Evolutionary conservation across 2,113 vertebrate species (phyloP).

Genomic region (Dicerorhinus sumatrensis): DNA sequence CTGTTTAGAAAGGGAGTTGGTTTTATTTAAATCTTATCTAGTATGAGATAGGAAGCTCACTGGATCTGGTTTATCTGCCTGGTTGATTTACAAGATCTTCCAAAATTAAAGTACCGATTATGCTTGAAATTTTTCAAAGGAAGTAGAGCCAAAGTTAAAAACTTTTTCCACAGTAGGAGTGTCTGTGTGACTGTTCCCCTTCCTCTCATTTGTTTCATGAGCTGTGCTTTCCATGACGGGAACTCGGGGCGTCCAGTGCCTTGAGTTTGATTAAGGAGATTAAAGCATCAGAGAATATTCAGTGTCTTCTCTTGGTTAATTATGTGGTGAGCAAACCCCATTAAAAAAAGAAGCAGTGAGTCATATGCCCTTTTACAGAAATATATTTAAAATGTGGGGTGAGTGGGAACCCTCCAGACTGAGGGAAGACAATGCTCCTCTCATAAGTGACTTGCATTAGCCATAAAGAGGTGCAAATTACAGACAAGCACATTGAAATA

Average conservation of each 20-base stretch:
- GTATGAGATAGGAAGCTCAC: background rate
- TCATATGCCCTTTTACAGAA: conserved; percentile 20
- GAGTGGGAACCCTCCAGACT: background rate
- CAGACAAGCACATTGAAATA: background rate
- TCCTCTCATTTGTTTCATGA: background rate
- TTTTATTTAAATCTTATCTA: background rate
- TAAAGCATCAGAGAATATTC: background rate
- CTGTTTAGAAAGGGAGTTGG: background rate
- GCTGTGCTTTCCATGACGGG: background rate
- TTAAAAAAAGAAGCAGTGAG: background rate
- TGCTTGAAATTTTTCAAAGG: background rate
- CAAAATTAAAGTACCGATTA: background rate
- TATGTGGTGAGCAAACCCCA: background rate
- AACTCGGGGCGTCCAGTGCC: background rate
- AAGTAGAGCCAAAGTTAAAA: background rate
- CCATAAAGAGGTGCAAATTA: background rate
- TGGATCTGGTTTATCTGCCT: background rate
- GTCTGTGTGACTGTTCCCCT: too few species aligned
- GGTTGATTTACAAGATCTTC: background rate
- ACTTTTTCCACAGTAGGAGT: background rate
- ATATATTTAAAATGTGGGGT: conserved; percentile 5
- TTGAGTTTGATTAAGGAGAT: background rate
- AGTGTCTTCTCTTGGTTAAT: background rate
- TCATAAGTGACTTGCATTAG: background rate
- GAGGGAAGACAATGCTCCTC: background rate